Evolutionary conservation across 1,140 invertebrate species (phyloP).

Genomic region (Bombus sylvicola): DNA sequence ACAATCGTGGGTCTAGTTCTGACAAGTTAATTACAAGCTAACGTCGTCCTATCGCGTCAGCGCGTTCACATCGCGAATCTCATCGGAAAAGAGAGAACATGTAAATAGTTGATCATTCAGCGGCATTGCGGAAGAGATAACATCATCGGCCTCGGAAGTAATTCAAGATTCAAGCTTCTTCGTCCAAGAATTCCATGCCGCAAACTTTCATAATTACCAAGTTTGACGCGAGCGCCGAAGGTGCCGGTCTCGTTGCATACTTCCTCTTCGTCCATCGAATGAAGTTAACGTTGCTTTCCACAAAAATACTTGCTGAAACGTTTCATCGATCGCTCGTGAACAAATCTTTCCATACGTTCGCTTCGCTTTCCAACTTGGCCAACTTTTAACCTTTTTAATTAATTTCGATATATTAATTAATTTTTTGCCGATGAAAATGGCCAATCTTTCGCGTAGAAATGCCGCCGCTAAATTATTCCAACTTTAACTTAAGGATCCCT

Average conservation of each 20-base stretch:
- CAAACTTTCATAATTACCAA: constrained; percentile 71
- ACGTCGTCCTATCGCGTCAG: constrained; percentile 17
- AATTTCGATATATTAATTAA: not conserved
- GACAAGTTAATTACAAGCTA: constrained; percentile 22
- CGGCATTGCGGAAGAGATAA: constrained; percentile 21
- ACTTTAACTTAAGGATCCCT: too few relatives aligned
- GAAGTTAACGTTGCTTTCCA: not conserved
- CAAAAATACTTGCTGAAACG: not conserved
- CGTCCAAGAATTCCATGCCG: constrained; percentile 58
- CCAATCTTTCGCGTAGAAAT: not conserved
- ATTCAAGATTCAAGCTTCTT: constrained; percentile 45
- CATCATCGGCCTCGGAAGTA: constrained; percentile 34
- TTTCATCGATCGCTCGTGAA: not conserved
- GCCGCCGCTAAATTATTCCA: not conserved
- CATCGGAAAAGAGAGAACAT: not conserved
- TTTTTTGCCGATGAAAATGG: not conserved
- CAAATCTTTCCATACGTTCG: too few relatives aligned
- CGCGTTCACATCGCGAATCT: not conserved
- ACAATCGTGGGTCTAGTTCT: not conserved
- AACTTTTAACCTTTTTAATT: not conserved
- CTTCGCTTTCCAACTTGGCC: not conserved
- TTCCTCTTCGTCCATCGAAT: not conserved
- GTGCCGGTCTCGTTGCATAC: not conserved
- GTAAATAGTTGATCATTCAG: constrained; percentile 32
- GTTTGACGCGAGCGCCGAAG: constrained; percentile 38